Evolutionary conservation across 2,797 vertebrate species (phyloP).

Genomic region (Natrix natrix): DNA sequence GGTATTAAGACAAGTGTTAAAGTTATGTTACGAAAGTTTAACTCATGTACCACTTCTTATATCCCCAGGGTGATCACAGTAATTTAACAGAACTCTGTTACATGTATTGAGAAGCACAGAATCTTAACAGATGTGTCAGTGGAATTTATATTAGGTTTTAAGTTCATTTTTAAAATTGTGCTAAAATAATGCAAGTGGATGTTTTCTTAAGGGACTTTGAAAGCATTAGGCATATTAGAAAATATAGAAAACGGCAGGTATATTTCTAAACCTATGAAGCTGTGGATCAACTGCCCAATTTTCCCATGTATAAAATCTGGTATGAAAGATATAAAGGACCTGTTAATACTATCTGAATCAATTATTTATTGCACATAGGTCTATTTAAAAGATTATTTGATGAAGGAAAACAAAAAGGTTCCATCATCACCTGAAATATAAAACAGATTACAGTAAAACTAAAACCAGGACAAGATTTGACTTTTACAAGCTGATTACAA

Average conservation of each 20-base stretch:
- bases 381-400: background rate
- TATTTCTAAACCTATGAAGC: background rate
- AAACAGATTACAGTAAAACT: background rate
- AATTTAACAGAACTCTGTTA: background rate
- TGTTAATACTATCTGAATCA: background rate
- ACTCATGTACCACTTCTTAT: background rate
- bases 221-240: background rate
- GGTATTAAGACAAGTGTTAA: background rate
- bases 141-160: background rate
- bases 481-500: background rate
- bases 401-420: background rate
- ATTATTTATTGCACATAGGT: background rate
- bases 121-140: background rate
- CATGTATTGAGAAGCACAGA: background rate
- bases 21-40: background rate
- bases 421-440: background rate
- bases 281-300: background rate
- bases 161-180: background rate
- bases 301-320: background rate
- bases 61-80: background rate
- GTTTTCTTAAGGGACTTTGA: background rate
- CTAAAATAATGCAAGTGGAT: background rate
- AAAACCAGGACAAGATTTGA: background rate
- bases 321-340: background rate
- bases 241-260: background rate